Percentiles rank a stretch among this genome's conserved stretches.
These are phyloP conservation scores for Tamandua tetradactyla DNA, from an alignment of 2,797 vertebrate species.

Conservation along the genomic window DNA sequence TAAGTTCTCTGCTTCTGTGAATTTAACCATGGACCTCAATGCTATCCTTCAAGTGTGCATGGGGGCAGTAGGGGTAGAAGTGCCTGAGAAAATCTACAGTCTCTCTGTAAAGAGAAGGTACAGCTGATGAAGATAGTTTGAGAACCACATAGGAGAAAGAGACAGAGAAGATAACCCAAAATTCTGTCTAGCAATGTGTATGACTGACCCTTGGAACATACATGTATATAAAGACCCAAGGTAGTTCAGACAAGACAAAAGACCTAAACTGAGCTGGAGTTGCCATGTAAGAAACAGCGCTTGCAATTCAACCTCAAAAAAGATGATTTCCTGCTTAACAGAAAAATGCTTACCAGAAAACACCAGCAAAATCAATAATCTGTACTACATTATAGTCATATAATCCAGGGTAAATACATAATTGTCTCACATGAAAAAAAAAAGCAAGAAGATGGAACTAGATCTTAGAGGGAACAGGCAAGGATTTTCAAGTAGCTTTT, in stretches of 20 bases:
- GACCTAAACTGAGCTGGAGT: neutral
- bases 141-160: slow-evolving; percentile 5
- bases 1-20: neutral
- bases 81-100: neutral
- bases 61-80: neutral
- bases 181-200: neutral
- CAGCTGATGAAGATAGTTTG: neutral
- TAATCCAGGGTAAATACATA: neutral
- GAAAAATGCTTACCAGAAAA: neutral
- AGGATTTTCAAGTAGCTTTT: neutral
- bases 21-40: neutral
- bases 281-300: neutral
- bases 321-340: neutral
- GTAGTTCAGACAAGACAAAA: neutral
- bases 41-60: neutral
- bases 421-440: neutral
- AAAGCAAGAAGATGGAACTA: neutral
- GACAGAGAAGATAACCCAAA: neutral
- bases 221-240: neutral
- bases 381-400: neutral
- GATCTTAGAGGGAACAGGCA: neutral
- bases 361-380: slow-evolving; percentile 19
- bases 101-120: neutral
- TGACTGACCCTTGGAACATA: neutral
- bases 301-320: too few species aligned